Evolutionary conservation across 2,113 vertebrate genomes (phyloP), one percentile per base, ranked within the genome.

Genomic region (Catagonus wagneri): DNA sequence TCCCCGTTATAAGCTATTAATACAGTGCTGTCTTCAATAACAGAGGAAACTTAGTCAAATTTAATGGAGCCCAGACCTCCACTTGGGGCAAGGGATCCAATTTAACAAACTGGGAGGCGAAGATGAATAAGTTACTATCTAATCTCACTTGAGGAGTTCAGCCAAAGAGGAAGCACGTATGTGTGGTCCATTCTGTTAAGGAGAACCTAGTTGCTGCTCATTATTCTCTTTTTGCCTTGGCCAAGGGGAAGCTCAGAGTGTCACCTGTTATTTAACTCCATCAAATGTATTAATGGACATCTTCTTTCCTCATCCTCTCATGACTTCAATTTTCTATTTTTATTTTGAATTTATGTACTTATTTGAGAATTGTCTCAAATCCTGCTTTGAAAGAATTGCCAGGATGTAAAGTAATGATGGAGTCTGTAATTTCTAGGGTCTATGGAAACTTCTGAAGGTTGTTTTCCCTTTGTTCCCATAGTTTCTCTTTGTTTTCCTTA

Each of bases 401-500:
- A 80, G 65, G 32, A 71, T 12, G 32, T 79, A 60, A 92, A 89
- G 25, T 79, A 91, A 80, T 54, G 54, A 60, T 80, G 34, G 27
- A 86, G 54, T 90, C 36, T 96, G 0, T 89, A 80, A 71, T 94
- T 96, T 78, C 74, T 76, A 89, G 63, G 39, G 58, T 69, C 66
- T 63, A 25, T 63, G 60, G 39, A 84, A 95, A 97, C n/a, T 81
- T 91, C 69, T 83, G 34, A 87, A 96, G 86, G 39, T 87, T 75
- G 15, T 80, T 72, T 96, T 85, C 22, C 63, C 39, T 92, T 96
- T 92, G 23, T 29, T 95, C 83, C 60, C 50, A 25, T 32, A 20
- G 58, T 54, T 95, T 79, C 72, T 84, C 34, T 94, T 96, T 80
- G 27, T n/a, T 97, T 92, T 75, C 68, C 54, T 95, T 91, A 74